These are phyloP conservation scores for Platycnemis pennipes DNA, from an alignment of 2,888 invertebrate genomes.

Conservation along the genomic window DNA sequence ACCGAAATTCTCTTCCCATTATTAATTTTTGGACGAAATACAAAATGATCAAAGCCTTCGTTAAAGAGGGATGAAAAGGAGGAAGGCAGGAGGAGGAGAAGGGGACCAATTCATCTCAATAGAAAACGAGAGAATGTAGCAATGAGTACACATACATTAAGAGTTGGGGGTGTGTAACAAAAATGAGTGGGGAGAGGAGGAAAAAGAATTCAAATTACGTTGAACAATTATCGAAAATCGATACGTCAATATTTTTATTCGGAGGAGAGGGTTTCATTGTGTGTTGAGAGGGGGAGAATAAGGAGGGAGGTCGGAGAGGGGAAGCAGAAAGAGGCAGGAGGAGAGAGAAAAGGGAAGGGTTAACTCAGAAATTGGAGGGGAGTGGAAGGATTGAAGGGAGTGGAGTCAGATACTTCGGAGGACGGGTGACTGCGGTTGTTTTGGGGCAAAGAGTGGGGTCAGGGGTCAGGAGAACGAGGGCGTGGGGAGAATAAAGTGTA, in stretches of 20 bases:
- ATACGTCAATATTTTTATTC: constrained; percentile 54
- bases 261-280: not conserved
- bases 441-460: not conserved
- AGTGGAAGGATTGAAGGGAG: too few species aligned
- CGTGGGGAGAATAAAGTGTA: too few species aligned
- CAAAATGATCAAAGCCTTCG: not conserved
- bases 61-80: not conserved
- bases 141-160: constrained; percentile 26
- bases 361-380: too few species aligned
- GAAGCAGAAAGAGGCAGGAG: not conserved
- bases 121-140: not conserved
- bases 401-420: not conserved
- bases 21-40: not conserved
- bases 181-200: not conserved
- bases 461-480: not conserved
- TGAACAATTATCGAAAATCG: constrained; percentile 59
- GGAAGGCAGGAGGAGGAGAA: not conserved
- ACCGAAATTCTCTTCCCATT: too few species aligned
- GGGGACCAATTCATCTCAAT: not conserved
- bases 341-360: not conserved
- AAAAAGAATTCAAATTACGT: constrained; percentile 56
- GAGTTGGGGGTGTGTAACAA: constrained; percentile 9
- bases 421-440: not conserved
- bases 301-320: not conserved
- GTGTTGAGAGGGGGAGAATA: not conserved